These are phyloP conservation scores for Callosobruchus maculatus DNA, from an alignment of 2,888 invertebrate species.

Conservation along the genomic window DNA sequence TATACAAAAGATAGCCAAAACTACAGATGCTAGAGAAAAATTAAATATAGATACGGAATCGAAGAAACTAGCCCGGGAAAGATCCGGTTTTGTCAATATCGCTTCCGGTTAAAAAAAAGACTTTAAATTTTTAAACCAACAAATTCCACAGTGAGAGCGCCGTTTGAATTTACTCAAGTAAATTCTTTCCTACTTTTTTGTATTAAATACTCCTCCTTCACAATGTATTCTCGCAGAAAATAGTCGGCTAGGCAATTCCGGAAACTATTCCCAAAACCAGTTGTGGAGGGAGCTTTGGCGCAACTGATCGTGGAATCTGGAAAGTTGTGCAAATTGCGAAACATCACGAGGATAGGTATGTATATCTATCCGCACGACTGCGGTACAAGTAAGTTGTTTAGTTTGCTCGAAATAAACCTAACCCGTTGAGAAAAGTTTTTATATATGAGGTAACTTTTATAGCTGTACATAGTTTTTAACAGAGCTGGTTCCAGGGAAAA, in stretches of 20 bases:
- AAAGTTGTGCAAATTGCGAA: neutral
- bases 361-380: neutral
- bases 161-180: too few relatives aligned
- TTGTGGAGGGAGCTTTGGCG: neutral
- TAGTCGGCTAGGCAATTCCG: neutral
- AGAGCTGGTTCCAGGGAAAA: neutral
- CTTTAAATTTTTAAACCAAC: too few relatives aligned
- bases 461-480: neutral
- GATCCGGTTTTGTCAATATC: too few relatives aligned
- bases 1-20: too few relatives aligned
- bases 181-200: too few relatives aligned
- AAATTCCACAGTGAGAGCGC: too few relatives aligned
- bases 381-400: neutral
- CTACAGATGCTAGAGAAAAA: too few relatives aligned
- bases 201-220: neutral
- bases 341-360: neutral
- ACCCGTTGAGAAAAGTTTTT: neutral
- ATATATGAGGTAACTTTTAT: neutral
- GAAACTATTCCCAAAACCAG: neutral
- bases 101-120: too few relatives aligned
- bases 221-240: neutral
- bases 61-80: too few relatives aligned
- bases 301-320: neutral
- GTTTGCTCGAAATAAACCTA: neutral
- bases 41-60: too few relatives aligned